Evolutionary conservation across 2,888 invertebrate species (phyloP), one percentile per base, ranked within the genome.

Genomic region (Tuberolachnus salignus): DNA sequence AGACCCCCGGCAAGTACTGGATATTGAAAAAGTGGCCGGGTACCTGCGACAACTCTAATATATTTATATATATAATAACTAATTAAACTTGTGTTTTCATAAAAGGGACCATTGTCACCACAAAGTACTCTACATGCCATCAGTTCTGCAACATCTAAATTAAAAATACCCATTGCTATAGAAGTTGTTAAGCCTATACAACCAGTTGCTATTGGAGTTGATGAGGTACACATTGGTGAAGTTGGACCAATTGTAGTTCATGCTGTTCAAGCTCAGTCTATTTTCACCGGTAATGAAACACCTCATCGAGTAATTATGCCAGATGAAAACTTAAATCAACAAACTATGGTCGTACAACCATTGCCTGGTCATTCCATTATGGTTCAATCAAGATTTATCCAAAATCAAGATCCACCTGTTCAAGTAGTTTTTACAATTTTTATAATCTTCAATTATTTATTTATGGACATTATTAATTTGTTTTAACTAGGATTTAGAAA

Each of bases 21-120:
- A n/a, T n/a, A n/a, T n/a, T n/a, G n/a, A n/a, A n/a, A n/a, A n/a
- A n/a, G n/a, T n/a, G n/a, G n/a, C n/a, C n/a, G n/a, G n/a, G n/a
- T n/a, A n/a, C n/a, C n/a, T n/a, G n/a, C n/a, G n/a, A n/a, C n/a
- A n/a, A n/a, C n/a, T n/a, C n/a, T n/a, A n/a, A n/a, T n/a, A n/a
- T n/a, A n/a, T n/a, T n/a, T n/a, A n/a, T n/a, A n/a, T n/a, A n/a
- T n/a, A n/a, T n/a, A n/a, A n/a, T n/a, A n/a, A n/a, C n/a, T n/a
- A n/a, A 44, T 13, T 23, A n/a, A 49, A 49, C 16, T 23, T 57
- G n/a, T 57, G 1, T 69, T 16, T 34, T 34, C 3, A 69, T 82
- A 80, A 6, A 82, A 86, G 85, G 86, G 86, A 23, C 85, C 86
- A 8, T 82, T 86, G 51, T 87, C 87, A 70, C 87, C 87, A 46